A percentile compares a stretch with the other conserved stretches of the same genome.
Evolutionary conservation across 2,113 vertebrate genomes (phyloP).

Genomic region (Triplophysa rosa): DNA sequence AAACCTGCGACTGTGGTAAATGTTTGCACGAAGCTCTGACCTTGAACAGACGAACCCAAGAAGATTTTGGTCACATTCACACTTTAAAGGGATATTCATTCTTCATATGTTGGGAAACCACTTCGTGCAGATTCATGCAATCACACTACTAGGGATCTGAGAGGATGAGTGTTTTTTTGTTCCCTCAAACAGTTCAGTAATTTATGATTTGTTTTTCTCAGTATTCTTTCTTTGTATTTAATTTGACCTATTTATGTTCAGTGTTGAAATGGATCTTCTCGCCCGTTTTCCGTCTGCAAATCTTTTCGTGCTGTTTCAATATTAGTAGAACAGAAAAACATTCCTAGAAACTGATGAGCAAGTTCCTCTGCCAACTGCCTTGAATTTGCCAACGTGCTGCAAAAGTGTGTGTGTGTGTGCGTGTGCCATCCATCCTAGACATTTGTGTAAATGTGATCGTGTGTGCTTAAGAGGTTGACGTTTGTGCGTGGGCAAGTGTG

Average conservation of each 20-base stretch:
- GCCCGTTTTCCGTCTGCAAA: slow-evolving; percentile 58
- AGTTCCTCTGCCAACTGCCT: slow-evolving; percentile 34
- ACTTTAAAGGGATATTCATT: slow-evolving; percentile 74
- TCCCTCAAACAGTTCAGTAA: slow-evolving; percentile 65
- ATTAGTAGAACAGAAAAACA: slow-evolving; percentile 55
- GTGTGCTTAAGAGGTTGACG: slow-evolving; percentile 4
- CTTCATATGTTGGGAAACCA: slow-evolving; percentile 65
- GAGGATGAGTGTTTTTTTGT: slow-evolving; percentile 66
- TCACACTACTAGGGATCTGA: slow-evolving; percentile 45
- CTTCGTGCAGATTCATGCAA: slow-evolving; percentile 66
- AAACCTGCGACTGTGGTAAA: slow-evolving; percentile 28
- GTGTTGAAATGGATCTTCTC: slow-evolving; percentile 65
- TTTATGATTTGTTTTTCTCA: slow-evolving; percentile 76
- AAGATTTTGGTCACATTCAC: slow-evolving; percentile 64
- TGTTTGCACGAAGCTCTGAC: slow-evolving; percentile 40
- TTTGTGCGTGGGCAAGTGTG: slow-evolving; percentile 42
- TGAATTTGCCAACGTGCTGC: slow-evolving; percentile 25
- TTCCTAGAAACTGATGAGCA: slow-evolving; percentile 32
- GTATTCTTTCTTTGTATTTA: slow-evolving; percentile 79
- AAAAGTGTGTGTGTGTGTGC: slow-evolving; percentile 2
- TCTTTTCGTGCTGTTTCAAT: slow-evolving; percentile 36
- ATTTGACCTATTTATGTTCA: slow-evolving; percentile 81
- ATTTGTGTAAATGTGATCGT: slow-evolving; percentile 18
- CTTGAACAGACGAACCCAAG: slow-evolving; percentile 52
- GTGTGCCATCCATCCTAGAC: not conserved